A percentile compares a stretch with the other conserved stretches of the same genome.
Evolutionary conservation across 1,140 invertebrate species (phyloP).

Genomic region (Helicoverpa zea): DNA sequence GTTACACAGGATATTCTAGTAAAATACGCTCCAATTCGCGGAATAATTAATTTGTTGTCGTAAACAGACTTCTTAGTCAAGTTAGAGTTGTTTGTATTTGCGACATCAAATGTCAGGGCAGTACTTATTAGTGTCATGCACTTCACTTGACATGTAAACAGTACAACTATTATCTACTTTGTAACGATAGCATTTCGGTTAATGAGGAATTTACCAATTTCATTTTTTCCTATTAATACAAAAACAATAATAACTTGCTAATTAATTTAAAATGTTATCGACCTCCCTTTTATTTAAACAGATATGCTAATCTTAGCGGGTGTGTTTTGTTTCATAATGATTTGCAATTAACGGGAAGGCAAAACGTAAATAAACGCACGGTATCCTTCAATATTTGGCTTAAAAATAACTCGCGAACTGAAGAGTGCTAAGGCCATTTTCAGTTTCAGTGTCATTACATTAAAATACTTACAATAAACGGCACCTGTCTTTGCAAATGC

Average conservation of each 20-base stretch:
- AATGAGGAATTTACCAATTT: too few relatives aligned
- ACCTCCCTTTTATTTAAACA: not conserved
- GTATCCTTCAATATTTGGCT: slow-evolving; percentile 44
- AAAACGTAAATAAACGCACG: slow-evolving; percentile 2
- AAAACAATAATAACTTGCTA: too few relatives aligned
- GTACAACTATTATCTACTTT: not conserved
- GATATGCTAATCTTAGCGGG: too few relatives aligned
- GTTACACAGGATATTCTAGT: not conserved
- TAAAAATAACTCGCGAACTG: slow-evolving; percentile 37
- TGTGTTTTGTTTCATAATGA: too few relatives aligned
- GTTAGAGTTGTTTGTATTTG: not conserved
- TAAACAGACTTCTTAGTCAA: slow-evolving; percentile 34
- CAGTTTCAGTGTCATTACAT: slow-evolving; percentile 42
- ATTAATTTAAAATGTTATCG: not conserved
- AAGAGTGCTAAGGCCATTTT: slow-evolving; percentile 40
- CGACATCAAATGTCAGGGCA: slow-evolving; percentile 4
- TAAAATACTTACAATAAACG: not conserved
- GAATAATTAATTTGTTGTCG: slow-evolving; percentile 34
- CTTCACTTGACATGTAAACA: not conserved
- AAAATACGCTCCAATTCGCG: slow-evolving; percentile 5
- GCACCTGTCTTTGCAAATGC: slow-evolving; percentile 11
- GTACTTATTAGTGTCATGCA: not conserved
- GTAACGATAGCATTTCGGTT: not conserved
- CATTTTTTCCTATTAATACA: too few relatives aligned
- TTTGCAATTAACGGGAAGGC: not conserved